Evolutionary conservation across 2,888 invertebrate genomes (phyloP), one percentile per base, ranked within the genome.

Genomic region (Xylophagus ater): DNA sequence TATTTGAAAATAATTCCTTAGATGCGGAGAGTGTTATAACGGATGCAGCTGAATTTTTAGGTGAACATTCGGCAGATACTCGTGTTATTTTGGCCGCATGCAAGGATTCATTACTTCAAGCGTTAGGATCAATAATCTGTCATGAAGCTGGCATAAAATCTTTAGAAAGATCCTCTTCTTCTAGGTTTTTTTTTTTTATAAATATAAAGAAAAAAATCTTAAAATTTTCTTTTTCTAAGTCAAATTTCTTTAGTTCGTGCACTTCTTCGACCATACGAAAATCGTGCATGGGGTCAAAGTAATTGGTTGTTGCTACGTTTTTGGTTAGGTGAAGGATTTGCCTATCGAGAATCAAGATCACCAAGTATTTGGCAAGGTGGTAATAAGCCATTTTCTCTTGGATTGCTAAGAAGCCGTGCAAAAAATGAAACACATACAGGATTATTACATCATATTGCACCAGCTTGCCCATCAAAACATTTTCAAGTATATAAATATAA

Each of bases 241-340:
- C 77, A 76, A 51, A 57, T 71, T 52, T 66, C 66, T 25, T 73
- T 87, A 68, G 73, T 84, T 0, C 71, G 73, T 24, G 76, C 80
- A 40, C 60, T 87, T 42, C 60, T 87, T 17, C 72, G 77, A 6
- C 85, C 86, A 0, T 86, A 86, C 54, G 83, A 84, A 60, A 83
- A 83, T 58, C 70, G 85, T 23, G 81, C 84, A 2, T 76, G 81
- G 81, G 85, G 84, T 12, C 86, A 86, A 53, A 83, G 81, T 34
- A 87, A 87, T 65, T 87, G 86, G 83, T 76, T 87, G 45, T 66
- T 87, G 25, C 76, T 85, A 13, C 66, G 86, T 36, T 81, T 87
- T 55, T 87, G 87, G 87, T 79, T 86, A 54, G 87, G 87, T 0
- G 71, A 78, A 47, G 87, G 86, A 0, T 86, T 81, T 58, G 86